Evolutionary conservation across 1,140 invertebrate genomes (phyloP), one percentile per base, ranked within the genome.

Genomic region (Drosophila santomea): DNA sequence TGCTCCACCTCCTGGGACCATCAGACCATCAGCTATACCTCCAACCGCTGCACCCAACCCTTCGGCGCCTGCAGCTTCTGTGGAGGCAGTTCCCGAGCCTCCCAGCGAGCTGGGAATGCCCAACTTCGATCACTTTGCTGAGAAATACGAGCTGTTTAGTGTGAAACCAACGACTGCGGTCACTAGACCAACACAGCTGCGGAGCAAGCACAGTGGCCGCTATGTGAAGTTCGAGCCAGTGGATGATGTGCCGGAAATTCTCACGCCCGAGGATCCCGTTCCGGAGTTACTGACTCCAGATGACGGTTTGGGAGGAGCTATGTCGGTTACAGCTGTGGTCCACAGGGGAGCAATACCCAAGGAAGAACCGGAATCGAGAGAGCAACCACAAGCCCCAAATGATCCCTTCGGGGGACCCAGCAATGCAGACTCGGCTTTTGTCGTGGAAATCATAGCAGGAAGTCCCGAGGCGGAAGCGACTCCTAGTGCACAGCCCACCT

Each of bases 71-170:
- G 10, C 15, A 25, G 23, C 23, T 17, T 4, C 43, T 20, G n/a
- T 25, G 0, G 56, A 2, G 4, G 10, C 43, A 3, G 14, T 28
- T 4, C 10, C 15, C 1, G 68, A 75, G n/a, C 47, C 56, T 23
- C 47, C 41, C 0, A 55, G 54, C 8, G 72, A 81, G n/a, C 47
- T 90, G 48, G 78, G 78, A 6, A 90, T 90, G 17, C 80, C 89
- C 3, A 82, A 88, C 4, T 91, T 91, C 6, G 74, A 91, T 63
- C 89, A 91, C 36, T 81, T 91, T 15, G 88, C 89, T 6, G 78
- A 91, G 15, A 88, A 91, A 56, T 89, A 91, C 32, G 61, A 81
- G 3, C 35, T 91, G 12, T 79, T 86, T 5, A 86, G 79, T 41
- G 72, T 61, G 1, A 60, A 88, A 25, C 7, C 48, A 0, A 17